Evolutionary conservation across 2,888 invertebrate genomes (phyloP), one percentile per base, ranked within the genome.

Genomic region (Orthonevra nobilis): DNA sequence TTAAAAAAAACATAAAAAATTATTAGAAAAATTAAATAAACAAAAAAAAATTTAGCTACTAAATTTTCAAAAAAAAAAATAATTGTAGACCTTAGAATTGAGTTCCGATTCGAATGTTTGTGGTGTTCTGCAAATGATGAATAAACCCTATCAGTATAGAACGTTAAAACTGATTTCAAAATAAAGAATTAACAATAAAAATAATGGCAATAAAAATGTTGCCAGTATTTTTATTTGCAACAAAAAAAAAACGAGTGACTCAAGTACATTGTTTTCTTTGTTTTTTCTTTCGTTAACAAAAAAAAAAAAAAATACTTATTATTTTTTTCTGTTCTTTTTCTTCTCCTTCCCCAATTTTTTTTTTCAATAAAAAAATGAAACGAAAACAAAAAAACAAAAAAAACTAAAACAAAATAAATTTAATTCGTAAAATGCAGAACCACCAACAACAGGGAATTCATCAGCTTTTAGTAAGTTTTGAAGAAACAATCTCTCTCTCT

Each of bases 391-490:
- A 75, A 40, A 46, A 61, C 36, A 9, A 12, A 44, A 54, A 70
- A 75, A 50, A 30, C 36, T 69, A 73, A 64, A 66, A 17, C 54
- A 72, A 77, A 81, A 72, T 82, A 72, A 79, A 79, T 79, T 68
- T 79, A 68, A 79, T 79, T 79, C 79, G 79, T 72, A 72, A 79
- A 89, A 90, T 92, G 88, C 92, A 95, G 95, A 95, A 95, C 93
- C 95, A 95, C 90, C 95, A 96, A 90, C 96, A 96, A 91, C 95
- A 95, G 90, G 95, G 95, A 90, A 93, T 96, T 85, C 96, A 96
- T 90, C 96, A 96, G 91, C 93, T 96, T 91, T 92, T 96, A 93
- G 96, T 96, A 93, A 94, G 96, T 94, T 86, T 83, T 70, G 72
- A 79, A 72, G 79, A 72, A 79, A 66, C 46, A 66, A 79, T 64